Evolutionary conservation across 1,140 invertebrate species (phyloP).

Genomic region (Heliconius hewitsoni): DNA sequence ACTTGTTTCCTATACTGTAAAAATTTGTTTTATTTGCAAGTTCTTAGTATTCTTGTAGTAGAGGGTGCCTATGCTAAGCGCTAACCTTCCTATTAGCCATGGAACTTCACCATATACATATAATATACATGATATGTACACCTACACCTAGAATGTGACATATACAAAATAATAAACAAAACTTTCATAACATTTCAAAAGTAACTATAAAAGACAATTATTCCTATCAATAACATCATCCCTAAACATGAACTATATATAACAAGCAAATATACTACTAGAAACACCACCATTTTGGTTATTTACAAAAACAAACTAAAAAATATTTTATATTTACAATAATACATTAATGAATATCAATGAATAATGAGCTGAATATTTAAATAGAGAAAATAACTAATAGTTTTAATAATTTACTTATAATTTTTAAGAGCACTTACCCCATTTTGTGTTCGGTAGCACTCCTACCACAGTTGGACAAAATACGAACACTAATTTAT

Average conservation of each 20-base stretch:
- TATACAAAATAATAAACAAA: not conserved
- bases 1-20: too few relatives aligned
- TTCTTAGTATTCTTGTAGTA: too few relatives aligned
- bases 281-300: not conserved
- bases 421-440: not conserved
- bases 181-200: not conserved
- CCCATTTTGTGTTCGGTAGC: not conserved
- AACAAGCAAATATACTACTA: not conserved
- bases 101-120: too few relatives aligned
- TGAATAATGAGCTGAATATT: not conserved
- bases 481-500: not conserved
- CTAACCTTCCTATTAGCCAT: too few relatives aligned
- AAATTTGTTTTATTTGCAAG: too few relatives aligned
- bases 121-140: too few relatives aligned
- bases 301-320: not conserved
- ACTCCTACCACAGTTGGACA: not conserved
- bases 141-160: not conserved
- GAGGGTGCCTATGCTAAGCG: too few relatives aligned
- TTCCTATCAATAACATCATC: not conserved
- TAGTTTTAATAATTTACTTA: not conserved
- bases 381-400: not conserved
- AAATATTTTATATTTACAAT: not conserved
- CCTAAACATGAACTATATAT: not conserved
- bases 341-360: not conserved
- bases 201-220: not conserved